phyloP scores from a whole-genome alignment of 2,113 vertebrate genomes.

The Lasiurus borealis region DNA sequence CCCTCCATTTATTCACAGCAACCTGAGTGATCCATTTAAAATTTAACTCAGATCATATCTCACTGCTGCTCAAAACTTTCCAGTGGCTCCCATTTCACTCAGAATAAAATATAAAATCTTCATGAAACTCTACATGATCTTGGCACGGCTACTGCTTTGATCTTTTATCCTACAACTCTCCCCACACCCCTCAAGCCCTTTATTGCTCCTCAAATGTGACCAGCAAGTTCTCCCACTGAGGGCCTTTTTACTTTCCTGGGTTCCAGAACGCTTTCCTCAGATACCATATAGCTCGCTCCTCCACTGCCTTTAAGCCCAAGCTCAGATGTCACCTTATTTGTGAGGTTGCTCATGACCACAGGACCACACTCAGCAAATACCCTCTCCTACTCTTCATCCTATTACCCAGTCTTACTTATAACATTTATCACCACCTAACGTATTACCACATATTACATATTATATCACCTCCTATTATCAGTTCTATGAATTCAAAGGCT shows the following conservation, averaged over 20 bases:
- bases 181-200: not conserved
- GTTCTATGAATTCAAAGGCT: not conserved
- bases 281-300: not conserved
- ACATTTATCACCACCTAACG: not conserved
- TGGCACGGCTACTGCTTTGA: not conserved
- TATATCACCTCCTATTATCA: not conserved
- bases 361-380: not conserved
- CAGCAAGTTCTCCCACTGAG: not conserved
- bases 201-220: not conserved
- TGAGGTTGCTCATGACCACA: not conserved
- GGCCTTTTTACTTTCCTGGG: not conserved
- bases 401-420: not conserved
- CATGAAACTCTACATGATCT: not conserved
- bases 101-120: not conserved
- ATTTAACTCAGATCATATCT: not conserved
- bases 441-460: not conserved
- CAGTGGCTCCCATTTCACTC: not conserved
- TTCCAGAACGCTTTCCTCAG: not conserved
- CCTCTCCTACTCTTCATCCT: not conserved
- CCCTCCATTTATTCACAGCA: not conserved
- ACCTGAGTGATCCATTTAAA: not conserved
- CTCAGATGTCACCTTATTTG: not conserved
- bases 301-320: not conserved
- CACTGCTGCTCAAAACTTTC: not conserved
- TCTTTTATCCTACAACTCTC: not conserved